Evolutionary conservation across 2,888 invertebrate genomes (phyloP).

Genomic region (Chaetogeoica ovagalla): DNA sequence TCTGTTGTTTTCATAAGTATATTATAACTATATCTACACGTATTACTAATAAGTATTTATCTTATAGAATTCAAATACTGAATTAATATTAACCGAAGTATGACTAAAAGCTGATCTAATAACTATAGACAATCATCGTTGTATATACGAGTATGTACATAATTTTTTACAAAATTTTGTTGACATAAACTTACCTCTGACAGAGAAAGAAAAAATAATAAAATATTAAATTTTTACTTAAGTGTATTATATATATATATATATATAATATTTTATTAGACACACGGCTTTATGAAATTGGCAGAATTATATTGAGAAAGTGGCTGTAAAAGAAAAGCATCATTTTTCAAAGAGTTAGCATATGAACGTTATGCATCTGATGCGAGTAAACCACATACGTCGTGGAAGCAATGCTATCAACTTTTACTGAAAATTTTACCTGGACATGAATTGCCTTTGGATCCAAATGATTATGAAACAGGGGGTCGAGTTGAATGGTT

Average conservation of each 20-base stretch:
- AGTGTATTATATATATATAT: no score
- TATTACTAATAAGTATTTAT: slow-evolving; percentile 10
- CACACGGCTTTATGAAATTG: slow-evolving; percentile 87
- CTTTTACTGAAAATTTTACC: slow-evolving; percentile 87
- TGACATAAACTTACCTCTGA: slow-evolving; percentile 82
- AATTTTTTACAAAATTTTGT: slow-evolving; percentile 93
- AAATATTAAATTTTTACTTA: not conserved
- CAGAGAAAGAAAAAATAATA: slow-evolving; percentile 84
- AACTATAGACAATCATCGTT: slow-evolving; percentile 79
- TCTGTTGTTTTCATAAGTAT: no score
- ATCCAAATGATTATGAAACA: slow-evolving; percentile 77
- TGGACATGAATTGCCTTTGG: slow-evolving; percentile 87
- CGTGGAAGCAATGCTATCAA: slow-evolving; percentile 91
- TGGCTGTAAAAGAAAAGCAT: no score
- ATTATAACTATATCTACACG: no score
- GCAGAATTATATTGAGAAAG: no score
- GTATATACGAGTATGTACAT: slow-evolving; percentile 79
- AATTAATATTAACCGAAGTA: slow-evolving; percentile 91
- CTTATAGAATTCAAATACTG: slow-evolving; percentile 78
- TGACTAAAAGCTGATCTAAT: slow-evolving; percentile 93
- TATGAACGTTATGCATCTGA: no score
- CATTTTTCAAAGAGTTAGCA: no score
- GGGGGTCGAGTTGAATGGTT: slow-evolving; percentile 73
- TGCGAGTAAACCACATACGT: no score
- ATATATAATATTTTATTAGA: slow-evolving; percentile 60